Evolutionary conservation across 2,113 vertebrate species (phyloP), one percentile per base, ranked within the genome.

Genomic region (Ptyas mucosa): DNA sequence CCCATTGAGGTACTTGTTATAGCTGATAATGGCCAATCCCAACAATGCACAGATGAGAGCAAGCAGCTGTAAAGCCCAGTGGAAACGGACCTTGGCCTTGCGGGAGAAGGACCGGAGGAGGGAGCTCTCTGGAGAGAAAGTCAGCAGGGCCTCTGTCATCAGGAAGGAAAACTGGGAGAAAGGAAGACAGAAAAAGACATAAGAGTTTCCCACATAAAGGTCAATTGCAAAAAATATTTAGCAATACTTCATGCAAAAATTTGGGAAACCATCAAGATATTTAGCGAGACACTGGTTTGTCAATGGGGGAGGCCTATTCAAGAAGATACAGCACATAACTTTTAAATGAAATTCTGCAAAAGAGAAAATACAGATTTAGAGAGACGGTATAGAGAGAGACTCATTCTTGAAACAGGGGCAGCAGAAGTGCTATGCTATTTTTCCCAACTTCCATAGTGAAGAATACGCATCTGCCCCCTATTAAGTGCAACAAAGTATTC

Each of bases 131-230:
- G 98, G 99, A 5, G 99, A 99, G 97, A 99, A 99, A 5, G 99
- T 96, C 90, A 99, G 97, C 85, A 99, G 94, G 21, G 99, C 99
- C 95, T 99, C 98, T 0, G 99, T 99, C 99, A 99, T 99, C 96
- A 99, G 97, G 95, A 99, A 98, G 57, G 98, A 98, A 96, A 99
- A 99, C 99, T 99, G 97, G 29, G 93, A 61, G 88, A 89, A 96
- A 92, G 95, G 88, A 87, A 96, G 92, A 95, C 20, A 94, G 39
- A 93, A 91, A 86, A 90, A 15, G 15, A 49, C 21, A 26, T 14
- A 15, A 23, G 15, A 24, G 69, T 20, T 89, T 51, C 5, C 87
- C 69, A 88, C 10, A 39, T 21, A 39, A 26, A 11, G 3, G 15
- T 52, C 18, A 94, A 92, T 61, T 90, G 57, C 12, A 39, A 34